These are phyloP conservation scores for Theodoxus fluviatilis DNA, from an alignment of 2,888 invertebrate species.

Conservation along the genomic window DNA sequence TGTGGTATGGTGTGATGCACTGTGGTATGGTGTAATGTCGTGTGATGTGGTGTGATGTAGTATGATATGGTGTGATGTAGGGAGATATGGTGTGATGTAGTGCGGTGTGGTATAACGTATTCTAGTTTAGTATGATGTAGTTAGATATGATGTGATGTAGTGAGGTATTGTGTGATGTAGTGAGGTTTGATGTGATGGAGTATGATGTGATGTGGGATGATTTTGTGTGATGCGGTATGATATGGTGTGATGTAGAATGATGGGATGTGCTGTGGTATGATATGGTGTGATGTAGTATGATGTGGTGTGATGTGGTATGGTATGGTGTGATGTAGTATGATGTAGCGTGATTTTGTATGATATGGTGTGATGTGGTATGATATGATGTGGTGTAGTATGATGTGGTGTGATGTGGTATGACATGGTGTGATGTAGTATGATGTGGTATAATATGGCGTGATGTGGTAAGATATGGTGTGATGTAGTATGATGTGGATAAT, in stretches of 20 bases:
- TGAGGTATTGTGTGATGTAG: conserved; percentile 18
- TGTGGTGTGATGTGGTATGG: conserved; percentile 19
- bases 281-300: conserved; percentile 19
- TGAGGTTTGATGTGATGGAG: conserved; percentile 20
- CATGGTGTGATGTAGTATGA: conserved; percentile 26
- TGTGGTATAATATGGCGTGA: conserved; percentile 26
- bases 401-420: conserved; percentile 25
- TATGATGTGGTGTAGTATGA: conserved; percentile 23
- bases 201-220: conserved; percentile 15
- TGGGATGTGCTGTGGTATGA: conserved; percentile 1
- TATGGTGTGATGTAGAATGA: not conserved
- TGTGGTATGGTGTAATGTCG: too few relatives aligned
- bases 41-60: too few relatives aligned
- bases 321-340: conserved; percentile 23
- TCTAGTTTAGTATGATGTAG: not conserved
- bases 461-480: conserved; percentile 26
- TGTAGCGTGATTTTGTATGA: conserved; percentile 20
- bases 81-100: too few relatives aligned
- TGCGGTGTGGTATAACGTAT: not conserved
- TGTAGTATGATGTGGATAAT: conserved; percentile 27
- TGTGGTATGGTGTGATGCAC: too few relatives aligned
- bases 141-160: conserved; percentile 21
- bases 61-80: too few relatives aligned
- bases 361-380: conserved; percentile 24
- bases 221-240: not conserved